phyloP scores from a whole-genome alignment of 1,140 invertebrate genomes.

The Drosophila funebris region DNA sequence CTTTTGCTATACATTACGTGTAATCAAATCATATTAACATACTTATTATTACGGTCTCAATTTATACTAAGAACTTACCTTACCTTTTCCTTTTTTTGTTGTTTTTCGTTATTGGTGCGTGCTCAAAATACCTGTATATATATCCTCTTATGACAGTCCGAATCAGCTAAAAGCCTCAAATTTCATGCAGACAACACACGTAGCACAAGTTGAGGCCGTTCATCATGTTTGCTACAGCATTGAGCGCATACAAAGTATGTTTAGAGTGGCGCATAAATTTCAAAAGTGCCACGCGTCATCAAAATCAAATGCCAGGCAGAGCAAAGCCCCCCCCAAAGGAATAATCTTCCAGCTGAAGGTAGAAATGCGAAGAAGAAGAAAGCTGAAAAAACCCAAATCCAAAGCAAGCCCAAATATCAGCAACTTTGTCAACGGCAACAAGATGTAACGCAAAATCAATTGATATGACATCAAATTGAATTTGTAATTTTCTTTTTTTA shows the following conservation, averaged over 20 bases:
- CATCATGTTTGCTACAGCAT: slow-evolving; percentile 62
- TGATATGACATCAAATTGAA: slow-evolving; percentile 82
- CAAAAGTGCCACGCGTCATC: slow-evolving; percentile 78
- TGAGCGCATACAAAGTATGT: slow-evolving; percentile 75
- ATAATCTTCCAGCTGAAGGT: not conserved
- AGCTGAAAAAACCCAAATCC: slow-evolving; percentile 11
- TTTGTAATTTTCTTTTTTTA: slow-evolving; percentile 64
- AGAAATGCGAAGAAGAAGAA: not conserved
- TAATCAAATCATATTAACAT: slow-evolving; percentile 63
- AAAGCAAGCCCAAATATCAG: slow-evolving; percentile 38
- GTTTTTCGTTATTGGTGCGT: slow-evolving; percentile 19
- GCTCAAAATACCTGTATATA: slow-evolving; percentile 50
- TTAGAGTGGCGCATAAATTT: slow-evolving; percentile 77
- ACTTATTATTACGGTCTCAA: slow-evolving; percentile 48
- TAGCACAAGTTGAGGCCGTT: slow-evolving; percentile 34
- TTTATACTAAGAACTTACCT: slow-evolving; percentile 25
- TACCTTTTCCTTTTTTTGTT: not conserved
- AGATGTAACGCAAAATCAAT: slow-evolving; percentile 75
- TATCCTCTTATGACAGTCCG: slow-evolving; percentile 39
- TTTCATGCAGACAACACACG: slow-evolving; percentile 54
- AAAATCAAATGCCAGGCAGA: slow-evolving; percentile 76
- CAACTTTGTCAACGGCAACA: slow-evolving; percentile 53
- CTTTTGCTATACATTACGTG: not conserved
- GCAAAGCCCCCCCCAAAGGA: slow-evolving; percentile 15
- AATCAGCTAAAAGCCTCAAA: slow-evolving; percentile 62